Evolutionary conservation across 2,888 invertebrate genomes (phyloP).

Genomic region (Corythucha ciliata): DNA sequence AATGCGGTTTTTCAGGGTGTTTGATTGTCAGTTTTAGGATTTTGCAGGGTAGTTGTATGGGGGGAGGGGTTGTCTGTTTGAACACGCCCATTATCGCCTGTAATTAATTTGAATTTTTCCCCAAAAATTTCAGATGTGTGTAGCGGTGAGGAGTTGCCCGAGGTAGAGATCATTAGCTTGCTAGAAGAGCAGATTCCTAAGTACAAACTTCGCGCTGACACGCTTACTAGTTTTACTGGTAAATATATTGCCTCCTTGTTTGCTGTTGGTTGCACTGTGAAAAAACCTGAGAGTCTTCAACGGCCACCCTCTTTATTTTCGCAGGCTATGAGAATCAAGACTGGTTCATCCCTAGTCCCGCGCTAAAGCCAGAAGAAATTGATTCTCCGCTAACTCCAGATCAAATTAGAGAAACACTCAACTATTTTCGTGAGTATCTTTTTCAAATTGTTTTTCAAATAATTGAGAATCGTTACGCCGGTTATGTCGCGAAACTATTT

Average conservation of each 20-base stretch:
- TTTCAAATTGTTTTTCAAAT: conserved; percentile 1
- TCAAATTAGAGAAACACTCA: conserved; percentile 90
- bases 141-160: conserved; percentile 83
- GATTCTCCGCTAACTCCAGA: conserved; percentile 77
- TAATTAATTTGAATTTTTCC: conserved; percentile 2
- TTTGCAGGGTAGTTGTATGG: too few relatives aligned
- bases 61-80: too few relatives aligned
- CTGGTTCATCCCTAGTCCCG: conserved; percentile 87
- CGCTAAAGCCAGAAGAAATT: conserved; percentile 59
- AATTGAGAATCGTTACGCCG: too few relatives aligned
- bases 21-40: background rate
- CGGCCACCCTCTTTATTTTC: conserved; percentile 30
- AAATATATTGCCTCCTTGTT: conserved; percentile 37
- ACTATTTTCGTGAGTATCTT: conserved; percentile 86
- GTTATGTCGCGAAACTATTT: too few relatives aligned
- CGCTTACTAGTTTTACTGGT: conserved; percentile 86
- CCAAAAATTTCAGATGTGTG: conserved; percentile 66
- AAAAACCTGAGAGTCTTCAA: background rate
- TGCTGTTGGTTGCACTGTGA: background rate
- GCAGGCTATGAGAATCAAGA: conserved; percentile 84
- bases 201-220: conserved; percentile 88
- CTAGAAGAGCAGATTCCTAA: conserved; percentile 90
- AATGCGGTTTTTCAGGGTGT: background rate
- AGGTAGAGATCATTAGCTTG: conserved; percentile 91
- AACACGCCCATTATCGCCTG: background rate